phyloP scores from a whole-genome alignment of 1,140 invertebrate species.

The Diorhabda elongata region DNA sequence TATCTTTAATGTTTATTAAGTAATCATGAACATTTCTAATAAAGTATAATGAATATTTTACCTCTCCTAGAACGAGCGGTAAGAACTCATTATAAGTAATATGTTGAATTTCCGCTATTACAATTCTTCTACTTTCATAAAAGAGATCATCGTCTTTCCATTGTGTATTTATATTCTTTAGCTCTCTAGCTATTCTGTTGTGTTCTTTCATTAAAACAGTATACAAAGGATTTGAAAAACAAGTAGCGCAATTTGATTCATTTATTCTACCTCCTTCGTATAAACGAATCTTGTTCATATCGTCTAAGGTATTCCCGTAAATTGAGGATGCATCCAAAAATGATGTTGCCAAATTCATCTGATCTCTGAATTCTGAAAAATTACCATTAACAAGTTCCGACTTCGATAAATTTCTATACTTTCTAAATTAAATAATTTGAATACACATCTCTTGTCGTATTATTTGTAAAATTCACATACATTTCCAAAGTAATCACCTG shows the following conservation, averaged over 20 bases:
- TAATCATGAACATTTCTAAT: no score
- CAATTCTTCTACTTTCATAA: slow-evolving; percentile 71
- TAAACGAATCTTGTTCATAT: slow-evolving; percentile 63
- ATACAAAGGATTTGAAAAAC: slow-evolving; percentile 54
- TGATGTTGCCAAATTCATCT: slow-evolving; percentile 83
- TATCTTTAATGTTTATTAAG: no score
- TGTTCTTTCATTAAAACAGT: slow-evolving; percentile 74
- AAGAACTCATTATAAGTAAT: slow-evolving; percentile 83
- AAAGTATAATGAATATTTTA: slow-evolving; percentile 36
- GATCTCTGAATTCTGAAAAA: slow-evolving; percentile 63
- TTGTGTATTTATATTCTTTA: slow-evolving; percentile 71
- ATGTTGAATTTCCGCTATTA: slow-evolving; percentile 76
- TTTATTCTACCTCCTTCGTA: slow-evolving; percentile 72
- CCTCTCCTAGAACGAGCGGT: slow-evolving; percentile 70
- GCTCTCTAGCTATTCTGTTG: slow-evolving; percentile 72
- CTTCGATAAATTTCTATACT: no score
- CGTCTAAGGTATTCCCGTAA: slow-evolving; percentile 73
- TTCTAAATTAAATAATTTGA: no score
- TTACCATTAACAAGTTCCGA: no score
- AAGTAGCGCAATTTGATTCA: slow-evolving; percentile 57
- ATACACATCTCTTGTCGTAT: no score
- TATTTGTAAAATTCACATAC: no score
- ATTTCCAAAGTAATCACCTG: no score
- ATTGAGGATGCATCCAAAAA: slow-evolving; percentile 83
- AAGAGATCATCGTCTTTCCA: slow-evolving; percentile 82